Evolutionary conservation across 2,113 vertebrate genomes (phyloP).

Genomic region (Eptesicus fuscus): DNA sequence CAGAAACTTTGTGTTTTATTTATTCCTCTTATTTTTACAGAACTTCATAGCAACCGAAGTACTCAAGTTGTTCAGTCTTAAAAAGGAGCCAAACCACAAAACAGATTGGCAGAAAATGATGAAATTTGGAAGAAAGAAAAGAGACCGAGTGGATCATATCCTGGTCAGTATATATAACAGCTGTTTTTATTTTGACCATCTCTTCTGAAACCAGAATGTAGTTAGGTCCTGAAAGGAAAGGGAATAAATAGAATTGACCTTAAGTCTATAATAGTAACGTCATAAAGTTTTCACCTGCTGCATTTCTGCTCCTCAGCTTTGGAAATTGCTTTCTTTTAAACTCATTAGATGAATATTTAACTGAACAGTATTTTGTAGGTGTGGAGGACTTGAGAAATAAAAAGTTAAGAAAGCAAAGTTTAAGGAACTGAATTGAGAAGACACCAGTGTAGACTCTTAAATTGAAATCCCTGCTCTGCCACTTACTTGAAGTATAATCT

Average conservation of each 20-base stretch:
- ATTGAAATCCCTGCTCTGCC: background rate
- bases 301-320: background rate
- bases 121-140: conserved; percentile 98
- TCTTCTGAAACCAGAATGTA: conserved; percentile 10
- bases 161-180: conserved; percentile 85
- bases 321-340: conserved; percentile 28
- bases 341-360: background rate
- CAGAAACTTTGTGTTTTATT: conserved; percentile 1
- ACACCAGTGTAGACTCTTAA: background rate
- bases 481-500: background rate
- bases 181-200: background rate
- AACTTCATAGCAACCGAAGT: conserved; percentile 91
- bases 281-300: background rate
- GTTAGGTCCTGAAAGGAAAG: background rate
- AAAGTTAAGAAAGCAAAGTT: background rate
- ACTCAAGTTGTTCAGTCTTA: conserved; percentile 90
- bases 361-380: background rate
- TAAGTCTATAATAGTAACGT: background rate
- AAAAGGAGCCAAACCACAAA: conserved; percentile 91
- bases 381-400: background rate
- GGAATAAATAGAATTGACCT: background rate
- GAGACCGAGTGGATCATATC: conserved; percentile 96
- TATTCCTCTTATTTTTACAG: conserved; percentile 77
- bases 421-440: background rate
- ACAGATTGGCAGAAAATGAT: conserved; percentile 99